phyloP scores from a whole-genome alignment of 2,888 invertebrate genomes.

The Xanthia icteritia region DNA sequence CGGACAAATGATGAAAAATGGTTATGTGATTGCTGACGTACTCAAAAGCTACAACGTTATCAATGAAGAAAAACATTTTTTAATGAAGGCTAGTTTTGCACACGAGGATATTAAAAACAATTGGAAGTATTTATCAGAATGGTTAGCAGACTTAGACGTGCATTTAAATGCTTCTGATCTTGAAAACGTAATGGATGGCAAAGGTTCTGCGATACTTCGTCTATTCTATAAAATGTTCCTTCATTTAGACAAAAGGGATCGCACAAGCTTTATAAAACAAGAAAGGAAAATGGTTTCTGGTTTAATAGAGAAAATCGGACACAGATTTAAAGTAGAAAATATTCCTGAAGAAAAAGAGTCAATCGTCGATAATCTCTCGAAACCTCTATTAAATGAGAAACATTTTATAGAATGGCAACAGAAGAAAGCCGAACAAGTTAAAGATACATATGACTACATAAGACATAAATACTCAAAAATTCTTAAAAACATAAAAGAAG shows the following conservation, averaged over 20 bases:
- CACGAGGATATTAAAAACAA: constrained; percentile 86
- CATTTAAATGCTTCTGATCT: constrained; percentile 84
- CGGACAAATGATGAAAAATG: constrained; percentile 90
- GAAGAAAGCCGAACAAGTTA: constrained; percentile 85
- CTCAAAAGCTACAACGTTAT: constrained; percentile 91
- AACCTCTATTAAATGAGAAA: constrained; percentile 84
- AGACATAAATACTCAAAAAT: constrained; percentile 85
- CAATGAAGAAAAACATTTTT: constrained; percentile 87
- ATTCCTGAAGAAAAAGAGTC: constrained; percentile 78
- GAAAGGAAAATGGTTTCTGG: constrained; percentile 84
- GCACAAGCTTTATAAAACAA: constrained; percentile 88
- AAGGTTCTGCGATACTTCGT: constrained; percentile 87
- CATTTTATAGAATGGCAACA: constrained; percentile 91
- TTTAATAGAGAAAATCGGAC: constrained; percentile 82
- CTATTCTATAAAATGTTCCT: constrained; percentile 92
- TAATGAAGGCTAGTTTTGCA: constrained; percentile 83
- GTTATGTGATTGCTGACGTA: constrained; percentile 89
- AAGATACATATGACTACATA: constrained; percentile 83
- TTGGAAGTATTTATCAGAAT: constrained; percentile 87
- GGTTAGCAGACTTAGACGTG: constrained; percentile 89
- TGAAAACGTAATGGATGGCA: constrained; percentile 86
- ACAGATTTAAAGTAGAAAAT: constrained; percentile 81
- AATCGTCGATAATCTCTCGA: constrained; percentile 83
- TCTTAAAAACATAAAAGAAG: constrained; percentile 78
- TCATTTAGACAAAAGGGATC: constrained; percentile 90